These are phyloP conservation scores for Lepeophtheirus salmonis DNA, from an alignment of 1,140 invertebrate species.

Conservation along the genomic window DNA sequence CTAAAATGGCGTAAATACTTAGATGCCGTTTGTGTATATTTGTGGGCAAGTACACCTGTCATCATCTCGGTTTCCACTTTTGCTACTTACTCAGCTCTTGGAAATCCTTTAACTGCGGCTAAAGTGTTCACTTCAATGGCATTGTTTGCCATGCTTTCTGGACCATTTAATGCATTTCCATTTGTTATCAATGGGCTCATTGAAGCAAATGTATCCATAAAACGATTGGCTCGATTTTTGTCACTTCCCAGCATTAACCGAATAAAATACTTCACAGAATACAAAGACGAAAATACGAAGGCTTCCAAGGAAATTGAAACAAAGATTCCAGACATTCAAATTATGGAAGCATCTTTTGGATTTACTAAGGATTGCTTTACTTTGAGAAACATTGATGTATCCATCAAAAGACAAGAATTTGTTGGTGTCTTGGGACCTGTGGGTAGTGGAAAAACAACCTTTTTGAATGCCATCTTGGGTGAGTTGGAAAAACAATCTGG, in stretches of 20 bases:
- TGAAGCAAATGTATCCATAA: constrained; percentile 75
- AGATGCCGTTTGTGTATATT: constrained; percentile 94
- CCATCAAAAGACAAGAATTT: constrained; percentile 21
- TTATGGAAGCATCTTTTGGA: not conserved
- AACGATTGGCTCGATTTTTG: constrained; percentile 53
- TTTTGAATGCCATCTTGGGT: constrained; percentile 49
- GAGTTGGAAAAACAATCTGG: constrained; percentile 46
- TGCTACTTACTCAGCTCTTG: constrained; percentile 60
- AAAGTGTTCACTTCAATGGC: constrained; percentile 81
- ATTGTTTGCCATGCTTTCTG: constrained; percentile 84
- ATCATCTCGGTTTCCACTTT: constrained; percentile 83
- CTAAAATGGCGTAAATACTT: constrained; percentile 57
- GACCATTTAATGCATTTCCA: constrained; percentile 87
- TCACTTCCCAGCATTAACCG: constrained; percentile 32
- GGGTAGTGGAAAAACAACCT: constrained; percentile 48
- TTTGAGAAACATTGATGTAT: constrained; percentile 9
- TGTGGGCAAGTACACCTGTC: constrained; percentile 97
- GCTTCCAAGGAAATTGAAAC: constrained; percentile 15
- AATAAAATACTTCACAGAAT: not conserved
- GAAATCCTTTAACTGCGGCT: constrained; percentile 33
- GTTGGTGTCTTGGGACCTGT: constrained; percentile 27
- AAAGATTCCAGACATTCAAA: constrained; percentile 2
- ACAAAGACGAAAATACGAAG: not conserved
- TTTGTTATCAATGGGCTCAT: constrained; percentile 94
- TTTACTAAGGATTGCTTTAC: not conserved